Percentiles rank a stretch among this genome's conserved stretches.
These are phyloP conservation scores for Halesus radiatus DNA, from an alignment of 1,140 invertebrate genomes.

Conservation along the genomic window DNA sequence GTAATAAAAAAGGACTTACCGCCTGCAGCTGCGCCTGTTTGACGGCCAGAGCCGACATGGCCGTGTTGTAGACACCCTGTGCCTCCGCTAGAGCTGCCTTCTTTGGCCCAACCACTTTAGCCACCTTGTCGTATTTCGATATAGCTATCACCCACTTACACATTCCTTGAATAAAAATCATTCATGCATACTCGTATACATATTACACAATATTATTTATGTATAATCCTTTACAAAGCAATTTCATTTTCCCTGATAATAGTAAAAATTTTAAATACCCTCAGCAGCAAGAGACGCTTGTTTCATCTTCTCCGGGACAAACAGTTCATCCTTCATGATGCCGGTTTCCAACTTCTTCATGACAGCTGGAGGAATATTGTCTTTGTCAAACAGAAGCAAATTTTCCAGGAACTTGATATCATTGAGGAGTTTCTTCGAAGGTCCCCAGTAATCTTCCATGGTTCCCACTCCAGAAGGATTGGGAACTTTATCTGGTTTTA, in stretches of 20 bases:
- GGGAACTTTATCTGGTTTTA: slow-evolving; percentile 87
- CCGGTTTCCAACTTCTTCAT: slow-evolving; percentile 89
- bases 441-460: slow-evolving; percentile 94
- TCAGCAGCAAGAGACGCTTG: too few relatives aligned
- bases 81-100: slow-evolving; percentile 84
- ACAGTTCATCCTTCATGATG: slow-evolving; percentile 85
- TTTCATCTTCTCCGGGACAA: too few relatives aligned
- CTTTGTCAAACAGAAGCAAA: slow-evolving; percentile 92
- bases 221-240: too few relatives aligned
- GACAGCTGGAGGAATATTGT: slow-evolving; percentile 85
- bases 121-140: slow-evolving; percentile 94
- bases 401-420: slow-evolving; percentile 92
- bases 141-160: slow-evolving; percentile 94
- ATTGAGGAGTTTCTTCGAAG: slow-evolving; percentile 90
- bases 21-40: slow-evolving; percentile 84
- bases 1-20: slow-evolving; percentile 59
- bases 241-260: too few relatives aligned
- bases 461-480: slow-evolving; percentile 83
- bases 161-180: too few relatives aligned
- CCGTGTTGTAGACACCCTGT: slow-evolving; percentile 78
- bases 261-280: too few relatives aligned
- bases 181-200: too few relatives aligned
- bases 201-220: too few relatives aligned
- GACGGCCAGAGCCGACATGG: slow-evolving; percentile 77
- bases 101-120: slow-evolving; percentile 89